Evolutionary conservation across 2,888 invertebrate genomes (phyloP).

Genomic region (Cephonodes hylas): DNA sequence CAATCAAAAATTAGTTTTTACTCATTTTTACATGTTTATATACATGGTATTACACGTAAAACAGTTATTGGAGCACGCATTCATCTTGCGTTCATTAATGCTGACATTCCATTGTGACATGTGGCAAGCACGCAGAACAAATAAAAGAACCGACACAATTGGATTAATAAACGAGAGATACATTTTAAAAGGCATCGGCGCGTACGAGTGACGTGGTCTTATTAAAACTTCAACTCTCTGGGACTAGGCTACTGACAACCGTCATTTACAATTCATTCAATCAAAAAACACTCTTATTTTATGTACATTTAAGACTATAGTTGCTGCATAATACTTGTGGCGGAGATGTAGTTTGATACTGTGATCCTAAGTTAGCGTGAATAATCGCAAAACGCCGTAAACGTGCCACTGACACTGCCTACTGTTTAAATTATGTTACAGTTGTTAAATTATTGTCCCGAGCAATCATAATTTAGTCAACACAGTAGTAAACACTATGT

Average conservation of each 20-base stretch:
- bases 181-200: constrained; percentile 43
- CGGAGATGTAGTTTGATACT: constrained; percentile 22
- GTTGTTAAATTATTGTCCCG: constrained; percentile 28
- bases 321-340: constrained; percentile 12
- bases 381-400: constrained; percentile 62
- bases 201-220: constrained; percentile 46
- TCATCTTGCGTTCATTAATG: constrained; percentile 6
- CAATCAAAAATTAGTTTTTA: too few relatives aligned
- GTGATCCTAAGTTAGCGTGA: constrained; percentile 61
- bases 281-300: constrained; percentile 23
- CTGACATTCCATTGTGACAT: constrained; percentile 18
- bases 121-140: constrained; percentile 27
- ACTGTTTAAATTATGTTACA: constrained; percentile 41
- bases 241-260: constrained; percentile 18
- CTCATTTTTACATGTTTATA: too few relatives aligned
- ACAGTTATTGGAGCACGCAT: background rate
- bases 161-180: constrained; percentile 47
- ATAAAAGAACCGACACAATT: constrained; percentile 40
- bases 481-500: background rate
- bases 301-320: constrained; percentile 9
- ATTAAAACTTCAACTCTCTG: constrained; percentile 50
- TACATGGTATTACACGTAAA: background rate
- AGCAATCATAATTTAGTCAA: background rate
- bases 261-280: background rate
- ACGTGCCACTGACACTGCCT: constrained; percentile 51